phyloP scores from a whole-genome alignment of 2,797 vertebrate genomes.

The Rhadinocentrus ornatus region DNA sequence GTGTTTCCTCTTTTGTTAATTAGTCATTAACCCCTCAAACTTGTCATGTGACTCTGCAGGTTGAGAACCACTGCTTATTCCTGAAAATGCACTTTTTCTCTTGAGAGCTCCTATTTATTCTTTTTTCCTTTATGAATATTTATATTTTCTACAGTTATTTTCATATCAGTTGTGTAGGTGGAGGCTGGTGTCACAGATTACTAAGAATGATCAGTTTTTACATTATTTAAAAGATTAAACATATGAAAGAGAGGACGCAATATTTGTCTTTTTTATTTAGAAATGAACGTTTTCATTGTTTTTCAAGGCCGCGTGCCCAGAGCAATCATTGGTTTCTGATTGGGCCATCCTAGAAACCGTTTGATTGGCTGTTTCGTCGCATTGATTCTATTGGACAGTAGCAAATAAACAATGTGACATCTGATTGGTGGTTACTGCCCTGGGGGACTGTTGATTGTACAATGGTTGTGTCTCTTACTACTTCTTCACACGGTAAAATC shows the following conservation, averaged over 20 bases:
- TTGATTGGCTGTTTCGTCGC: constrained; percentile 49
- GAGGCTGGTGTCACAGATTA: constrained; percentile 28
- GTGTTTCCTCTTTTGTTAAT: not conserved
- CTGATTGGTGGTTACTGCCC: constrained; percentile 66
- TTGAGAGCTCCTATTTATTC: not conserved
- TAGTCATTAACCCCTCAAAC: not conserved
- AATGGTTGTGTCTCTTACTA: constrained; percentile 67
- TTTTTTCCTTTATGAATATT: constrained; percentile 27
- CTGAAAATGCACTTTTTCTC: constrained; percentile 18
- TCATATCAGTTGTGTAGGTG: constrained; percentile 42
- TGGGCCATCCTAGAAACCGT: not conserved
- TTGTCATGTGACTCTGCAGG: not conserved
- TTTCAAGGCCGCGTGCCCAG: not conserved
- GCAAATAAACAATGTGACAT: constrained; percentile 40
- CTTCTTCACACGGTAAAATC: constrained; percentile 4
- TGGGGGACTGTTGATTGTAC: constrained; percentile 15
- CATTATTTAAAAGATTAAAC: constrained; percentile 29
- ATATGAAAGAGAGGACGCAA: constrained; percentile 3
- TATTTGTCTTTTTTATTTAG: not conserved
- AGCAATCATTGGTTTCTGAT: not conserved
- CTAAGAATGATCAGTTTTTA: constrained; percentile 54
- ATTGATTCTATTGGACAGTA: constrained; percentile 53
- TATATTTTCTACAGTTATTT: constrained; percentile 24
- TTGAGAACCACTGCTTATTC: constrained; percentile 25
- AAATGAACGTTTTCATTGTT: not conserved